A percentile compares a stretch with the other conserved stretches of the same genome.
These are phyloP conservation scores for Oreochromis aureus DNA, from an alignment of 2,113 vertebrate species.

Conservation along the genomic window DNA sequence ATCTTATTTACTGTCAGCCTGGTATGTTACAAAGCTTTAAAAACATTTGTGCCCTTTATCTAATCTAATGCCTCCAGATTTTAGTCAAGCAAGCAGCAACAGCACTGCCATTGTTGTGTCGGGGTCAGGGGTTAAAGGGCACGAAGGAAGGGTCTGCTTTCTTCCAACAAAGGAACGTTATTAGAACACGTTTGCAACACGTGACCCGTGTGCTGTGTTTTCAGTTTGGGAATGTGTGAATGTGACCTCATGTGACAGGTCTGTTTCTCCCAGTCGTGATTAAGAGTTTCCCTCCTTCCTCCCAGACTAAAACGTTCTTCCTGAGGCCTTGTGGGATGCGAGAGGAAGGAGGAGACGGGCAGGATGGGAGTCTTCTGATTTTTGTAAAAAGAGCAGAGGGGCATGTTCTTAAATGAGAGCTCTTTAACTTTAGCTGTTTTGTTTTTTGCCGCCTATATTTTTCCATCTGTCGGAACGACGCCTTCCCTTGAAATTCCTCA, in stretches of 20 bases:
- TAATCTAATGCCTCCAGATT: not conserved
- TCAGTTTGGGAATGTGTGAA: not conserved
- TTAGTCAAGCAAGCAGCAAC: not conserved
- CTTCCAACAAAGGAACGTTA: constrained; percentile 6
- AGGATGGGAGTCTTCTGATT: not conserved
- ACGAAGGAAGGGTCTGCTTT: not conserved
- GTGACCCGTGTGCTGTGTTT: not conserved
- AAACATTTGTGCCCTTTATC: not conserved
- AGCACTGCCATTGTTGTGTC: not conserved
- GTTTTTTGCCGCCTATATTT: not conserved
- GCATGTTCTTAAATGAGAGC: not conserved
- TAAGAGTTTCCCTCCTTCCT: constrained; percentile 45
- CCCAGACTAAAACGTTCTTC: constrained; percentile 1
- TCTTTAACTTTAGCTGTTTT: not conserved
- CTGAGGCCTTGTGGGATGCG: not conserved
- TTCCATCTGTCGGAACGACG: not conserved
- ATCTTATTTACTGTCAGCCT: not conserved
- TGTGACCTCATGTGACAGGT: constrained; percentile 3
- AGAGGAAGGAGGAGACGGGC: not conserved
- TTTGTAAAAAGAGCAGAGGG: not conserved
- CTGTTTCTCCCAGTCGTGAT: constrained; percentile 7
- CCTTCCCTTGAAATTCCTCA: not conserved
- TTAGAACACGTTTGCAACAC: not conserved
- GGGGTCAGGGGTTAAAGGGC: not conserved
- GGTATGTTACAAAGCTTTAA: not conserved